These are phyloP conservation scores for Drosophila quinaria DNA, from an alignment of 2,888 invertebrate species.

Conservation along the genomic window DNA sequence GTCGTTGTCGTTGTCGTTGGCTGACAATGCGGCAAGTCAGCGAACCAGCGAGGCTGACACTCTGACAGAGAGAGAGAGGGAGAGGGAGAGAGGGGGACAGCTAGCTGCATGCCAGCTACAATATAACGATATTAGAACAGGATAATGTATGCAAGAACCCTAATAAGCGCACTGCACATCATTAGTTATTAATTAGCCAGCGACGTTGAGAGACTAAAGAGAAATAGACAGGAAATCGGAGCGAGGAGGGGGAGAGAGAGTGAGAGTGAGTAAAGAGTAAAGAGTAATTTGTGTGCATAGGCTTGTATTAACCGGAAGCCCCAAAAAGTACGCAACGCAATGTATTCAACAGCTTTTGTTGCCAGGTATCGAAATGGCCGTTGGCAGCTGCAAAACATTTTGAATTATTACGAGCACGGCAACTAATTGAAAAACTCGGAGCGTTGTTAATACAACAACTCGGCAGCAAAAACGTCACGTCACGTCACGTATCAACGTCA, in stretches of 20 bases:
- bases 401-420: constrained; percentile 59
- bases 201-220: background rate
- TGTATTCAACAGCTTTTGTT: constrained; percentile 53
- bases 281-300: background rate
- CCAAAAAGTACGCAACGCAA: constrained; percentile 14
- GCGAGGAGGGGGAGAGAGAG: background rate
- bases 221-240: background rate
- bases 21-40: constrained; percentile 30
- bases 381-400: constrained; percentile 34
- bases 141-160: constrained; percentile 72
- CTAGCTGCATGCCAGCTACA: constrained; percentile 34
- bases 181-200: constrained; percentile 76
- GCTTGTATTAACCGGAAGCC: constrained; percentile 9
- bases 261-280: background rate
- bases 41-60: constrained; percentile 13
- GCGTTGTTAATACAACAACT: constrained; percentile 15
- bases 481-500: constrained; percentile 31
- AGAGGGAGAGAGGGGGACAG: background rate
- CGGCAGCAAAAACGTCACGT: constrained; percentile 30
- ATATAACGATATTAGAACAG: constrained; percentile 70
- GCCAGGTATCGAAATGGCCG: constrained; percentile 48
- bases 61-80: background rate
- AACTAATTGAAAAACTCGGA: constrained; percentile 72
- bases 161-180: constrained; percentile 78
- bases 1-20: constrained; percentile 20